phyloP scores from a whole-genome alignment of 2,888 invertebrate genomes.

The Scaptomyza parva region DNA sequence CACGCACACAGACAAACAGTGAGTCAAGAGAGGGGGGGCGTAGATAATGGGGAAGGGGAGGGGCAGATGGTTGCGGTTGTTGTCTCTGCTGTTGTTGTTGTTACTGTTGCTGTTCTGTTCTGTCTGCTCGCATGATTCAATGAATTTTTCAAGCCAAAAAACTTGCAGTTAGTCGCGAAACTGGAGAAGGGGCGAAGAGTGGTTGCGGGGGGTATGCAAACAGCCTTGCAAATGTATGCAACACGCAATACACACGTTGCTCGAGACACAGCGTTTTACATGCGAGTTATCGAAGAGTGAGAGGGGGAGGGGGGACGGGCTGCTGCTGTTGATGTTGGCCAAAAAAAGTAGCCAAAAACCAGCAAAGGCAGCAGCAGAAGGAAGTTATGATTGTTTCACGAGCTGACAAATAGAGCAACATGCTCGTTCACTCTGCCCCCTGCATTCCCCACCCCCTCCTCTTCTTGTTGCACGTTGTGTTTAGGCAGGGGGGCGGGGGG shows the following conservation, averaged over 20 bases:
- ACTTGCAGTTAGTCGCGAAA: constrained; percentile 44
- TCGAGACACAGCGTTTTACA: constrained; percentile 54
- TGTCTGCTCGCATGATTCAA: constrained; percentile 66
- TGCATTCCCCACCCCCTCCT: too few relatives aligned
- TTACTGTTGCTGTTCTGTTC: constrained; percentile 1
- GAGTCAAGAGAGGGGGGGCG: neutral
- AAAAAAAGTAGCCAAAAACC: constrained; percentile 39
- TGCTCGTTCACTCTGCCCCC: constrained; percentile 38
- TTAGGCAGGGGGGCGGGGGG: too few relatives aligned
- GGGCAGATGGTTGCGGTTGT: constrained; percentile 15
- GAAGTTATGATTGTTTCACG: constrained; percentile 80
- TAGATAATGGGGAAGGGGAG: too few relatives aligned
- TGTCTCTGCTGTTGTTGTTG: constrained; percentile 22
- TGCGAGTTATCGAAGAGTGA: constrained; percentile 45
- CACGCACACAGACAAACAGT: constrained; percentile 41
- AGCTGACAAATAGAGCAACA: constrained; percentile 79
- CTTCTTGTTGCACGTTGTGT: too few relatives aligned
- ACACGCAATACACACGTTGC: constrained; percentile 70
- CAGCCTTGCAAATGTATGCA: constrained; percentile 77
- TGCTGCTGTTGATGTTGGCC: constrained; percentile 14
- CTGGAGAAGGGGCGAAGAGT: neutral
- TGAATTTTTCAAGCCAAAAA: constrained; percentile 73
- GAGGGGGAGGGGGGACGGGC: neutral
- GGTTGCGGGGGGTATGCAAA: constrained; percentile 41
- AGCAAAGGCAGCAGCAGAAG: too few relatives aligned